Evolutionary conservation across 2,797 vertebrate genomes (phyloP).

Genomic region (Pseudochirops corinnae): DNA sequence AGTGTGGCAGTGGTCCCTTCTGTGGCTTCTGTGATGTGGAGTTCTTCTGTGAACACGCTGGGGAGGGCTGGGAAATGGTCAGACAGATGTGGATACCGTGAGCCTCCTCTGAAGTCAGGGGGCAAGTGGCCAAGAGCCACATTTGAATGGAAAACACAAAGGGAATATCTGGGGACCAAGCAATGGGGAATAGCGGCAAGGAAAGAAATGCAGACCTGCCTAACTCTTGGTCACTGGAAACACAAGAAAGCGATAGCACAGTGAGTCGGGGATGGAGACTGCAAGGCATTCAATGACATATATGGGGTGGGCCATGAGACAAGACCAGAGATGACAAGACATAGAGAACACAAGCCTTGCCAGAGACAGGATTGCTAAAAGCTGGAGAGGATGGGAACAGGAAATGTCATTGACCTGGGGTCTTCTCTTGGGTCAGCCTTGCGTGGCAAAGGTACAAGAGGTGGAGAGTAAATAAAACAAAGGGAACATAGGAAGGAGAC

Average conservation of each 20-base stretch:
- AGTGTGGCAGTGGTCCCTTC: constrained; percentile 69
- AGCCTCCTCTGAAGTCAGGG: not conserved
- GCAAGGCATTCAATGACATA: not conserved
- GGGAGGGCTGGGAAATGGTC: constrained; percentile 50
- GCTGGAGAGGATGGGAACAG: not conserved
- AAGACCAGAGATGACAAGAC: not conserved
- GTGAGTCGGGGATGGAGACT: not conserved
- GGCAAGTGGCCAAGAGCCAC: not conserved
- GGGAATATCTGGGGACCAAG: fast-evolving
- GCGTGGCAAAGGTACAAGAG: not conserved
- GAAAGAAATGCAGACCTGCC: not conserved
- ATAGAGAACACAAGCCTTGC: fast-evolving
- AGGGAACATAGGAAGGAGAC: not conserved
- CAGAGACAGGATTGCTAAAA: not conserved
- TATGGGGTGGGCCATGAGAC: not conserved
- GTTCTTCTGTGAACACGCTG: constrained; percentile 47
- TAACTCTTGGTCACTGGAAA: not conserved
- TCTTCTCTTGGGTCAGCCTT: not conserved
- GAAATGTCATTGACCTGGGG: not conserved
- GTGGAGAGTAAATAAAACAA: not conserved
- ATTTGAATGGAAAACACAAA: not conserved
- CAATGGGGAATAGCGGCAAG: not conserved
- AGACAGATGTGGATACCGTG: not conserved
- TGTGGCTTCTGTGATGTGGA: constrained; percentile 34
- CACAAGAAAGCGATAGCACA: not conserved